A percentile compares a stretch with the other conserved stretches of the same genome.
These are phyloP conservation scores for Tetragonula carbonaria DNA, from an alignment of 2,888 invertebrate species.

Conservation along the genomic window DNA sequence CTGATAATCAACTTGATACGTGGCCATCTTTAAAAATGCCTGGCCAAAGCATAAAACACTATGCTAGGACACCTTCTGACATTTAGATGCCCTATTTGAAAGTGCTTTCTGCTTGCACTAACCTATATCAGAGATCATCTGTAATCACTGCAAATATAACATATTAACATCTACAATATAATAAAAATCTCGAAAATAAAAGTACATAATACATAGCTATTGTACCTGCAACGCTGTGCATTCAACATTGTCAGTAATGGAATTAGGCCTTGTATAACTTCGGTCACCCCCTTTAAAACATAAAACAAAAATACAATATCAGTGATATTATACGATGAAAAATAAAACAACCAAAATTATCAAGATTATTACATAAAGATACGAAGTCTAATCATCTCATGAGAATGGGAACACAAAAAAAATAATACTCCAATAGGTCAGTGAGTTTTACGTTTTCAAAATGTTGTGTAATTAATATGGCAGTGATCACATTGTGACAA, in stretches of 20 bases:
- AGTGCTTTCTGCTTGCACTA: conserved; percentile 73
- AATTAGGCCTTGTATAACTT: conserved; percentile 73
- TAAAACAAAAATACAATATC: conserved; percentile 8
- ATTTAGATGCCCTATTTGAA: conserved; percentile 78
- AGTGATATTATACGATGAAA: background rate
- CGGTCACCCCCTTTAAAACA: conserved; percentile 76
- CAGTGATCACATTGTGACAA: conserved; percentile 4
- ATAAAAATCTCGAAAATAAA: background rate
- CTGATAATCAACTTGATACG: conserved; percentile 85
- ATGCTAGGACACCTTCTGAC: conserved; percentile 78
- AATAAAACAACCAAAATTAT: background rate
- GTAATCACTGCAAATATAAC: conserved; percentile 70
- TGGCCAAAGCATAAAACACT: conserved; percentile 80
- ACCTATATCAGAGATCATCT: conserved; percentile 82
- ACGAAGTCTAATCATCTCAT: background rate
- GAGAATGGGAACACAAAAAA: conserved; percentile 20
- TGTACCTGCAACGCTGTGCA: conserved; percentile 76
- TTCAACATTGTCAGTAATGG: conserved; percentile 76
- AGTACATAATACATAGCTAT: conserved; percentile 15
- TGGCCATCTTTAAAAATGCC: conserved; percentile 83
- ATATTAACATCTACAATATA: background rate
- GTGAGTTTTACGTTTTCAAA: conserved; percentile 12
- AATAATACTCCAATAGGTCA: conserved; percentile 23
- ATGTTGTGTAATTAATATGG: conserved; percentile 32
- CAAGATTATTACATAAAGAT: conserved; percentile 35